Base-by-base conservation (phyloP, 2,797 vertebrate genomes). In the Linurgus olivaceus region DNA sequence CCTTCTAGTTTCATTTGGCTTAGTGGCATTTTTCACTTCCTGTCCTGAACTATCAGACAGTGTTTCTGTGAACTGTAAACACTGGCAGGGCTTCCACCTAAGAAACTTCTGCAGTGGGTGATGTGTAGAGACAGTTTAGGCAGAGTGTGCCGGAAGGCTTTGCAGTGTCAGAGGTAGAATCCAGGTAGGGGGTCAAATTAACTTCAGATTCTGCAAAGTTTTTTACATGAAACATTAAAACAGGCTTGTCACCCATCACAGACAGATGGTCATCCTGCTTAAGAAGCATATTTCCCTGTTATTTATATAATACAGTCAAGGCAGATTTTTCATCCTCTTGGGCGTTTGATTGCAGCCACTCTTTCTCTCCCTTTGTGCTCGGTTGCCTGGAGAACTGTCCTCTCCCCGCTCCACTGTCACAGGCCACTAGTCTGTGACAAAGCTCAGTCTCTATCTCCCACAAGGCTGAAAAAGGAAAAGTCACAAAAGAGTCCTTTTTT, bases 361-460 rank as follows among this genome's bases (percentile, higher is more conserved):
- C 52, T 93, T 59, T 88, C 55, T 86, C 35, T 76, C n/a, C 73
- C 80, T 95, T 93, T 89, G 79, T 96, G 58, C 74, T 94, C 87
- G 40, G 90, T 95, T 94, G 97, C 74, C 87, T 62, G 83, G 95
- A 80, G 66, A 95, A 79, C 3, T 16, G 79, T 96, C 54, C 90
- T 97, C 81, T 98, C 87, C 82, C 77, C 8, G 2, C 90, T 91
- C 77, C 70, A 17, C 89, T 91, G 96, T 97, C 94, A 97, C 92
- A 97, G 91, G 93, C 90, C 85, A 79, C 74, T 95, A 97, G 86
- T 58, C 73, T 95, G 76, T 96, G 91, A 94, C 94, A 96, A 96
- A 97, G 93, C 95, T 96, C 83, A 77, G 90, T 85, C 94, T 97
- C 96, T 95, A 59, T 93, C 95, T 95, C 95, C 58, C 82, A 86